A percentile compares a stretch with the other conserved stretches of the same genome.
Evolutionary conservation across 1,140 invertebrate species (phyloP).

Genomic region (Ridgeia piscesae): DNA sequence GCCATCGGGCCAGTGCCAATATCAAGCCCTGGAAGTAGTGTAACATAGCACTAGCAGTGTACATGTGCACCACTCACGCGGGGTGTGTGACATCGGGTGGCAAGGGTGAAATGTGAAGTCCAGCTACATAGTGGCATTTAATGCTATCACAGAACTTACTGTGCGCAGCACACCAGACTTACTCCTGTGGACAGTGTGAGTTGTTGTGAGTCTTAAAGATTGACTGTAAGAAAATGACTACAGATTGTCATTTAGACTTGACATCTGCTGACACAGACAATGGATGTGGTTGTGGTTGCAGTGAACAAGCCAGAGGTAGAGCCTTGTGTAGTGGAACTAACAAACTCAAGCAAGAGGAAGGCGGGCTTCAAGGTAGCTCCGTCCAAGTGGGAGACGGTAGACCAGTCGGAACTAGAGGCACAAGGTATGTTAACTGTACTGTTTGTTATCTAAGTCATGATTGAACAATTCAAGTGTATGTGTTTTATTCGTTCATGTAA

Average conservation of each 20-base stretch:
- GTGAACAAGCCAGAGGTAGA: conserved; percentile 64
- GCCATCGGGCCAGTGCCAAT: too few species aligned
- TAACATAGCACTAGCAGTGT: not conserved
- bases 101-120: not conserved
- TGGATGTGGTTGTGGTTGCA: not conserved
- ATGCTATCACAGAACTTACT: not conserved
- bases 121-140: not conserved
- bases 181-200: not conserved
- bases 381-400: conserved; percentile 94
- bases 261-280: conserved; percentile 31
- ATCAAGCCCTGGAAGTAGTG: not conserved
- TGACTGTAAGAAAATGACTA: not conserved
- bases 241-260: not conserved
- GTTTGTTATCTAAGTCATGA: not conserved
- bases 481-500: too few species aligned
- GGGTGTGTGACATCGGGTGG: not conserved
- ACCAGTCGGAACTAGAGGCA: conserved; percentile 73
- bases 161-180: too few species aligned
- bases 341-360: conserved; percentile 62
- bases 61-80: not conserved
- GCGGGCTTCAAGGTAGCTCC: conserved; percentile 66
- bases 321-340: conserved; percentile 36
- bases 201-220: not conserved
- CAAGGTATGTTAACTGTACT: conserved; percentile 59
- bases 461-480: too few species aligned